Evolutionary conservation across 2,113 vertebrate species (phyloP).

Genomic region (Camelus bactrianus): DNA sequence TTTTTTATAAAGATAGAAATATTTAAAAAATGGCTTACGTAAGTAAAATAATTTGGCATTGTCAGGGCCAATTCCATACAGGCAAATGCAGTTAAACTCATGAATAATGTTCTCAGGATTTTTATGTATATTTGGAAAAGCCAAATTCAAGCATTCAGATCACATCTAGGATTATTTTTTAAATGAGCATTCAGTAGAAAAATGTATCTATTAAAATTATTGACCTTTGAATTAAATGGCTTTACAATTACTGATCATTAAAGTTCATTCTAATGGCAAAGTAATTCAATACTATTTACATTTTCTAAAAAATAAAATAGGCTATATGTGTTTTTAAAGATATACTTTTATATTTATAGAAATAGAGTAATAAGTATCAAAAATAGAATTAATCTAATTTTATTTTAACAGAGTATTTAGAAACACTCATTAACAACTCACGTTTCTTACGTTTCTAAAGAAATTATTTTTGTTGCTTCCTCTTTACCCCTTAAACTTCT

Average conservation of each 20-base stretch:
- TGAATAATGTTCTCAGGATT: background rate
- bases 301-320: constrained; percentile 27
- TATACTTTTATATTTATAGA: background rate
- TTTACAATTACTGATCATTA: background rate
- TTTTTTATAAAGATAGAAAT: constrained; percentile 68
- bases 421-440: background rate
- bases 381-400: constrained; percentile 16
- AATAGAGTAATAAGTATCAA: background rate
- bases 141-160: background rate
- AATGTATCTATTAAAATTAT: background rate
- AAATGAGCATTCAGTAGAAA: background rate
- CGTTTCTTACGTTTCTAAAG: constrained; percentile 12
- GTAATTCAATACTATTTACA: constrained; percentile 36
- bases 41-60: constrained; percentile 66
- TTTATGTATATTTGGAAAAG: constrained; percentile 18
- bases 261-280: constrained; percentile 42
- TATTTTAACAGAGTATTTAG: constrained; percentile 19
- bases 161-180: constrained; percentile 14
- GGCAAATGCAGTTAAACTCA: background rate
- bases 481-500: constrained; percentile 67
- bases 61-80: constrained; percentile 60
- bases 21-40: constrained; percentile 62
- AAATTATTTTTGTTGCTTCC: constrained; percentile 65
- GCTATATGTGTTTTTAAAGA: background rate
- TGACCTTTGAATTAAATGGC: constrained; percentile 3